A percentile compares a stretch with the other conserved stretches of the same genome.
Conservation (phyloP, 2,797 vertebrate species). For the Bothrops alternatus region DNA sequence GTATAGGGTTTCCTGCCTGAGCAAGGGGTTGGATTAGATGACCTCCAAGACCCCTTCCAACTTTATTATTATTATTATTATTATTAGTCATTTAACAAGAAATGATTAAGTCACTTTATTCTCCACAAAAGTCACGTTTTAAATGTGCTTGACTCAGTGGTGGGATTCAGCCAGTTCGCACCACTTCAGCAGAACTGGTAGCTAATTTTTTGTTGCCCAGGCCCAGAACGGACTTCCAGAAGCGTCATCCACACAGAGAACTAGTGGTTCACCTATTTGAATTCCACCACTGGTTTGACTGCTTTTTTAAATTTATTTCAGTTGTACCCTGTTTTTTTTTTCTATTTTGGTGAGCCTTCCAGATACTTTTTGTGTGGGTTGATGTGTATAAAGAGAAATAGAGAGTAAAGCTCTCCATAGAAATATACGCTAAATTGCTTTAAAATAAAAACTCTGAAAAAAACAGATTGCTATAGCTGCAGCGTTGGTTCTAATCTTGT, state of each 20-base stretch:
- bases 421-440: background rate
- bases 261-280: too few relatives aligned
- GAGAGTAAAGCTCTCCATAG: background rate
- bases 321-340: background rate
- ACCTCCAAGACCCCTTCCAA: too few relatives aligned
- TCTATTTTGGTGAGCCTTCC: background rate
- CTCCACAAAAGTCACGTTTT: background rate
- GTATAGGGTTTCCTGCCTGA: too few relatives aligned
- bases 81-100: background rate
- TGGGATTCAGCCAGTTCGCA: too few relatives aligned
- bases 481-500: background rate
- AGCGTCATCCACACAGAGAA: too few relatives aligned
- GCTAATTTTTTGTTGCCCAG: too few relatives aligned
- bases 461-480: background rate
- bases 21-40: too few relatives aligned
- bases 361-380: background rate
- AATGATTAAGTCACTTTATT: background rate
- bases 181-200: too few relatives aligned
- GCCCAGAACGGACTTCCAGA: too few relatives aligned
- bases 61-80: too few relatives aligned
- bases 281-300: background rate
- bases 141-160: background rate
- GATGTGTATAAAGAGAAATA: background rate
- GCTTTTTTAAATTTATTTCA: background rate
- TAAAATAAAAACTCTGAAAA: background rate